Evolutionary conservation across 2,888 invertebrate species (phyloP), one percentile per base, ranked within the genome.

Genomic region (Erpobdella octoculata): DNA sequence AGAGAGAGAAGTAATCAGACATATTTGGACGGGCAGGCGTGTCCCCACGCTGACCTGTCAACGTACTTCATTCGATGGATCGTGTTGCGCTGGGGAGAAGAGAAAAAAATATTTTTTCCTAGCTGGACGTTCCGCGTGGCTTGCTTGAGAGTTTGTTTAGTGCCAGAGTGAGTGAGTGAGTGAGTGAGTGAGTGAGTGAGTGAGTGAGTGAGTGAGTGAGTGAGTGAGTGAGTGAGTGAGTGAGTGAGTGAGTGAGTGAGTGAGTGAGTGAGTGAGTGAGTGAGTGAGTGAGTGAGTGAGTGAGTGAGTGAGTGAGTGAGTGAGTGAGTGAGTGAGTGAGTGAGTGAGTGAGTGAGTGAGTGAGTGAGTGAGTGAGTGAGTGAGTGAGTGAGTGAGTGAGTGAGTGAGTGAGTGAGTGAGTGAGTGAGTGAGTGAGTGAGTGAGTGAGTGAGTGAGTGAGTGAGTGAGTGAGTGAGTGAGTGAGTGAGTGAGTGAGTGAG

Each of bases 221-320:
- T 58, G 72, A 66, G 59, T 72, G 69, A 71, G 62, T 72, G 71
- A 71, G 64, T 72, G 72, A 72, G 46, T 31, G 71, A 46, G 41
- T 31, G 61, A 61, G 46, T 31, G 71, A 73, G 48, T 48, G 48
- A 48, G 48, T 48, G 48, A 48, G 48, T 48, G 48, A 48, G 48
- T 48, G 48, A 64, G 41, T 61, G 61, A 61, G 61, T 61, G 61
- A 61, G 68, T 48, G 25, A 68, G 53, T 38, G 37, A 35, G 28
- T 48, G 48, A 68, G 33, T 48, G 48, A 48, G 48, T 48, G 48
- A 48, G 48, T 48, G 48, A 48, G 48, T 48, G 48, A 48, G 33
- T 62, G 59, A 61, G 48, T 61, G 61, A 70, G 48, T 70, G 61
- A 70, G 48, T 70, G 59, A 70, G 48, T 70, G 70, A 70, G 38